phyloP scores from a whole-genome alignment of 2,113 vertebrate species.

The Melospiza georgiana region DNA sequence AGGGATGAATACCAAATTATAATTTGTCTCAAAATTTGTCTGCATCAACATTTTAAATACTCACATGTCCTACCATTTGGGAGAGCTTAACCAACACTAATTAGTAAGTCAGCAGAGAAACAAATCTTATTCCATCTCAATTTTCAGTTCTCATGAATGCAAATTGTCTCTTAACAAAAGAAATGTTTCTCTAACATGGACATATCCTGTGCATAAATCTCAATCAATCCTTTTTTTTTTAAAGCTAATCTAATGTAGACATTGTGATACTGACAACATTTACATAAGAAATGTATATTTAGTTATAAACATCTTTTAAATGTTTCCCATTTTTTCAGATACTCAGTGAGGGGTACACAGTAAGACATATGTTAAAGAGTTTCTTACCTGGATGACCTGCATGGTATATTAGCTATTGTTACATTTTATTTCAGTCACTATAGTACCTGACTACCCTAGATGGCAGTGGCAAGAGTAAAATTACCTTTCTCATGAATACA shows the following conservation, averaged over 20 bases:
- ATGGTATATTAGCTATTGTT: neutral
- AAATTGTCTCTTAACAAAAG: constrained; percentile 35
- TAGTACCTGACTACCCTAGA: neutral
- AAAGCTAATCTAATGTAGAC: neutral
- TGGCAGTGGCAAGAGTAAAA: neutral
- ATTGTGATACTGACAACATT: constrained; percentile 6
- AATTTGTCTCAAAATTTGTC: neutral
- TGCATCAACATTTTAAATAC: neutral
- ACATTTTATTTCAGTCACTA: neutral
- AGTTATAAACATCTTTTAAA: neutral
- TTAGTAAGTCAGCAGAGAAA: neutral
- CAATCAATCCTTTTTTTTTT: neutral
- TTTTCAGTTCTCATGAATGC: constrained; percentile 36
- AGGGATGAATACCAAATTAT: neutral
- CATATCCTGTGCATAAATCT: constrained; percentile 17
- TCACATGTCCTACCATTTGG: neutral
- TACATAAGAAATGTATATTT: neutral
- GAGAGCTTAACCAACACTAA: constrained; percentile 10
- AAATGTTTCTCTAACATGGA: constrained; percentile 28
- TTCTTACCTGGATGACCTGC: neutral
- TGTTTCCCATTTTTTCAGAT: neutral
- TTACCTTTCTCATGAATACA: neutral
- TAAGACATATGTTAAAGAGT: neutral
- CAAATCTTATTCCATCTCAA: constrained; percentile 29
- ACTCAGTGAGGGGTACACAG: neutral